Evolutionary conservation across 2,113 vertebrate species (phyloP), one percentile per base, ranked within the genome.

Genomic region (Eulemur rufifrons): DNA sequence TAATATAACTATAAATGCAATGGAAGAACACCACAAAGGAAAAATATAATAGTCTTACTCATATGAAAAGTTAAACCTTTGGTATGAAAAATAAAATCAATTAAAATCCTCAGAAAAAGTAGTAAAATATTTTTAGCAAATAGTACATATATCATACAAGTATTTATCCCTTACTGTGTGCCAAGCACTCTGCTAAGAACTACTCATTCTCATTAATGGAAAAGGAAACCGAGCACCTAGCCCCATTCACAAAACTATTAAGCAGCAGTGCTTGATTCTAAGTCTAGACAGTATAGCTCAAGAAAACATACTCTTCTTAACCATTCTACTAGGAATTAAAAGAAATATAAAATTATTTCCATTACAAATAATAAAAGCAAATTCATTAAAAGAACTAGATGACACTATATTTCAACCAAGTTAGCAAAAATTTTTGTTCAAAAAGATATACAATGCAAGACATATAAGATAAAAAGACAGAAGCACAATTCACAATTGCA

Each of bases 61-160:
- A 92, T 56, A 59, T 74, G 56, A 84, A 74, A 91, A 42, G n/a
- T 50, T 91, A 92, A 86, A 77, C 39, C 0, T 77, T 92, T 39
- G 61, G 2, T 76, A 8, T 63, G 8, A 89, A 92, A 95, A 94
- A 84, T 78, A 81, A 92, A 80, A 71, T 63, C 21, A 86, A 56
- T 71, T 74, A 88, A 89, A 86, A 39, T 69, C 11, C 3, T 50
- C 64, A 95, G 18, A 88, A 89, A 87, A 92, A 93, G 8, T 59
- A 85, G 54, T 45, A 93, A 80, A 42, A 37, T 89, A 29, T 61
- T 86, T 66, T 74, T 76, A 91, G 23, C 27, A 96, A 87, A 66
- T 69, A 39, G 13, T 11, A 71, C 7, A 59, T 6, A n/a, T 50
- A 76, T 77, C 9, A 45, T 47, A 21, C n/a, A 95, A 66, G 54